These are phyloP conservation scores for Drosophila murphyi DNA, from an alignment of 1,140 invertebrate species.

Conservation along the genomic window DNA sequence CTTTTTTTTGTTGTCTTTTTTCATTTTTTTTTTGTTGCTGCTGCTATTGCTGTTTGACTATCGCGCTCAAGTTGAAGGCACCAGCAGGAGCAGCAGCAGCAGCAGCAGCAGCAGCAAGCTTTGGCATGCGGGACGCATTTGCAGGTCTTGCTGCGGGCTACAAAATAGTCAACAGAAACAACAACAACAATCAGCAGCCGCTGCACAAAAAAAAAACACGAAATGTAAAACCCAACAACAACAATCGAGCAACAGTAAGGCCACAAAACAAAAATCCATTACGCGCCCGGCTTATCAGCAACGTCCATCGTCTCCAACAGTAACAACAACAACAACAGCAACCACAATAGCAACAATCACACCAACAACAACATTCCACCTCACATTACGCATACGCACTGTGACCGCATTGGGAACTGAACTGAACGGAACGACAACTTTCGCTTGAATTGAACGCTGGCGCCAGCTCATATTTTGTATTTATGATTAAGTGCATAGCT, in stretches of 20 bases:
- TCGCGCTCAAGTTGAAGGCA: constrained; percentile 27
- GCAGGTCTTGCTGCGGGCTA: constrained; percentile 68
- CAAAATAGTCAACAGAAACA: constrained; percentile 35
- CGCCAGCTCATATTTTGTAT: constrained; percentile 52
- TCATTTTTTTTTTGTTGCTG: constrained; percentile 7
- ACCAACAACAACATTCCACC: constrained; percentile 28
- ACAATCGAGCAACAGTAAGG: constrained; percentile 14
- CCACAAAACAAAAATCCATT: constrained; percentile 59
- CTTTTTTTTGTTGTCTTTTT: constrained; percentile 6
- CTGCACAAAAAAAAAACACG: constrained; percentile 10
- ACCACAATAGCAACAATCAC: constrained; percentile 33
- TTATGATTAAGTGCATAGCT: constrained; percentile 50
- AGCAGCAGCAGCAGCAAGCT: constrained; percentile 1
- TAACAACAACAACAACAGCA: constrained; percentile 39
- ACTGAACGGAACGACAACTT: constrained; percentile 28
- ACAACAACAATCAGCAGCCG: constrained; percentile 30
- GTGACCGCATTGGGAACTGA: constrained; percentile 25
- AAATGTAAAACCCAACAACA: constrained; percentile 22
- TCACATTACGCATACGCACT: constrained; percentile 72
- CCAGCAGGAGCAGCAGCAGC: not conserved
- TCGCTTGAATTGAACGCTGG: constrained; percentile 34
- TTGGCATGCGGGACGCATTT: constrained; percentile 60
- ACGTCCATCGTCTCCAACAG: constrained; percentile 56
- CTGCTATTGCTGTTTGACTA: constrained; percentile 13
- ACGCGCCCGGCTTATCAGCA: constrained; percentile 61